phyloP scores from a whole-genome alignment of 2,888 invertebrate species.

The Eupithecia insigniata region DNA sequence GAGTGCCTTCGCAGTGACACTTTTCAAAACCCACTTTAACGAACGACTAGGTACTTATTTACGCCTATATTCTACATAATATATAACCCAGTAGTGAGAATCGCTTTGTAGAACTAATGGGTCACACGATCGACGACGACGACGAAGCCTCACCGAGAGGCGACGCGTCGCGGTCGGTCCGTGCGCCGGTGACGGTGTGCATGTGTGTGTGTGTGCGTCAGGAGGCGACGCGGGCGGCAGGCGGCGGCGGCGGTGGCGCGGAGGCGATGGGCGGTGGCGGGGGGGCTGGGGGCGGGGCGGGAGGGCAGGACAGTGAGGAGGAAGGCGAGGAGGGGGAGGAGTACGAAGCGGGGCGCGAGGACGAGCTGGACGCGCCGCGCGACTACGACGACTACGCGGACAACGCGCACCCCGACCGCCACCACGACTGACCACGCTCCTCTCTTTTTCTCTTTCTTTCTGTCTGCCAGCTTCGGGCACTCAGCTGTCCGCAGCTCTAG shows the following conservation, averaged over 20 bases:
- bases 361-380: conserved; percentile 66
- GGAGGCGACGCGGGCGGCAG: conserved; percentile 57
- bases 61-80: background rate
- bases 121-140: background rate
- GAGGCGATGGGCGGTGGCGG: conserved; percentile 41
- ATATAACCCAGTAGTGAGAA: background rate
- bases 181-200: conserved; percentile 22
- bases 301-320: conserved; percentile 48
- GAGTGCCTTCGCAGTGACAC: background rate
- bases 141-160: background rate
- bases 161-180: background rate
- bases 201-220: conserved; percentile 45
- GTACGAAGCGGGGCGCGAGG: conserved; percentile 66
- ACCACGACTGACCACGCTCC: conserved; percentile 62
- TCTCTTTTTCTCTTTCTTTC: background rate
- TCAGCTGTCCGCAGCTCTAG: background rate
- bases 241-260: conserved; percentile 50
- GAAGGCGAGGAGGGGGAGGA: conserved; percentile 54
- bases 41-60: background rate
- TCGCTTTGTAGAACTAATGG: background rate
- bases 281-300: conserved; percentile 46
- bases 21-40: background rate
- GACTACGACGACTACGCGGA: conserved; percentile 80
- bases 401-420: conserved; percentile 70
- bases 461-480: background rate